phyloP scores from a whole-genome alignment of 1,140 invertebrate genomes.

The Eurytemora carolleeae region DNA sequence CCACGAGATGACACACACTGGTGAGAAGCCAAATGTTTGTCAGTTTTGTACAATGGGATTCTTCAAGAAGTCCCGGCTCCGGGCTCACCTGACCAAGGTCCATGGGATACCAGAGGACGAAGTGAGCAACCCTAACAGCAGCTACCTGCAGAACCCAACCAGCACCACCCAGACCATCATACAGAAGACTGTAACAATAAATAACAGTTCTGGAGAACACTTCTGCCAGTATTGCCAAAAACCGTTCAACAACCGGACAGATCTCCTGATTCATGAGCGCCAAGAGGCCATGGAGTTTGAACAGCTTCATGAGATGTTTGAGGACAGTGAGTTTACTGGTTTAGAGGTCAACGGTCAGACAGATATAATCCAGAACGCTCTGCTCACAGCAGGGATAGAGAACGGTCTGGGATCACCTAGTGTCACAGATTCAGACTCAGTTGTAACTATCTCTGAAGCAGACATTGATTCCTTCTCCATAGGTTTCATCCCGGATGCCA shows the following conservation, averaged over 20 bases:
- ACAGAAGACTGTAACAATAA: not conserved
- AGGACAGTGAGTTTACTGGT: not conserved
- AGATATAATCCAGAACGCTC: not conserved
- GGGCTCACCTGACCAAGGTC: not conserved
- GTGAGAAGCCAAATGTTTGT: constrained; percentile 5
- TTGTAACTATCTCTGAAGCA: not conserved
- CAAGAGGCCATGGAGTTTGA: not conserved
- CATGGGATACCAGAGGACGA: not conserved
- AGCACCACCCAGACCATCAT: not conserved
- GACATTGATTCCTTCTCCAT: not conserved
- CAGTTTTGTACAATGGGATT: not conserved
- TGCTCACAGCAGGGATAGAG: not conserved
- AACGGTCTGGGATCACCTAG: not conserved
- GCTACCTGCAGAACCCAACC: not conserved
- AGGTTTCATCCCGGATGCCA: not conserved
- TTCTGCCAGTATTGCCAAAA: not conserved
- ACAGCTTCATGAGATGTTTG: not conserved
- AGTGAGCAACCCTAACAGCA: not conserved
- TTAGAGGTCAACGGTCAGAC: not conserved
- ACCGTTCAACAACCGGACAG: not conserved
- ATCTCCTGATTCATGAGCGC: not conserved
- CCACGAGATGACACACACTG: constrained; percentile 9
- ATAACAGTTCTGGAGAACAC: not conserved
- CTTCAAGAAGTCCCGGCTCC: not conserved
- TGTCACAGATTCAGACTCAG: not conserved